These are phyloP conservation scores for Bothrops jararaca DNA, from an alignment of 2,113 vertebrate genomes.

Conservation along the genomic window DNA sequence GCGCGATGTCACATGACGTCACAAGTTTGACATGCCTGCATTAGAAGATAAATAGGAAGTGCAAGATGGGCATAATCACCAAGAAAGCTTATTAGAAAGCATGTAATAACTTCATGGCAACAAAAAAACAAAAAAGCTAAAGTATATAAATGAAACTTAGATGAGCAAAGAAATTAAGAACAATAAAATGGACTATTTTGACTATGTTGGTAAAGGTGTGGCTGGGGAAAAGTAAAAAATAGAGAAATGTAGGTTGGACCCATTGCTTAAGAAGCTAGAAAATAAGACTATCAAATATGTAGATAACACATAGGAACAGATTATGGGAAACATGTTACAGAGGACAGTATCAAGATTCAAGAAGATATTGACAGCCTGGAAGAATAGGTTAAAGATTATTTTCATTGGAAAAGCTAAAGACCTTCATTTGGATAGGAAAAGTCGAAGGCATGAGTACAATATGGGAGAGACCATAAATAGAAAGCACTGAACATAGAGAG, in stretches of 20 bases:
- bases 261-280: neutral
- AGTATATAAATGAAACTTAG: neutral
- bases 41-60: neutral
- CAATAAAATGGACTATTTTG: neutral
- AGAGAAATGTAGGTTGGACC: neutral
- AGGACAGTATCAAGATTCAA: neutral
- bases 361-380: neutral
- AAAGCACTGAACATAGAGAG: neutral
- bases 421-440: neutral
- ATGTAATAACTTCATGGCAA: neutral
- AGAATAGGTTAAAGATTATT: neutral
- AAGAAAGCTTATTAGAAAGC: neutral
- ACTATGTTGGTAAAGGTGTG: neutral
- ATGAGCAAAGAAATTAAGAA: neutral
- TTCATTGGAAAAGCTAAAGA: neutral
- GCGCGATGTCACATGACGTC: no score
- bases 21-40: no score
- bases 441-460: neutral
- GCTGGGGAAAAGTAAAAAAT: neutral
- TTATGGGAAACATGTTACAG: neutral
- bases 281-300: neutral
- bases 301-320: neutral
- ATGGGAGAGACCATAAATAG: neutral
- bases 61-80: neutral
- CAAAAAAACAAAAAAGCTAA: neutral